phyloP scores from a whole-genome alignment of 2,113 vertebrate species.

The Smithornis capensis region DNA sequence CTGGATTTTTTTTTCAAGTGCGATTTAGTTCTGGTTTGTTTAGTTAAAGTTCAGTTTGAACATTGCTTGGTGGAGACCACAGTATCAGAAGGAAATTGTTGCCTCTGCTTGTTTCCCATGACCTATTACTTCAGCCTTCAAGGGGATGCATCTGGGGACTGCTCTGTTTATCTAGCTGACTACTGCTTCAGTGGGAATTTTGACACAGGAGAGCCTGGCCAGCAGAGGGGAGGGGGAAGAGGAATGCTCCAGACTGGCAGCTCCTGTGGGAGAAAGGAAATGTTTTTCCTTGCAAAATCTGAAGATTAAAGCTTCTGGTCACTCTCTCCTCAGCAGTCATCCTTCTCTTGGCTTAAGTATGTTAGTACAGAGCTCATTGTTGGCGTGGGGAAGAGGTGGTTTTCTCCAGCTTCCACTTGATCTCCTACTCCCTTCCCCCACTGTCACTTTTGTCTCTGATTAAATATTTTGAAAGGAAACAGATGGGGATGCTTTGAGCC shows the following conservation, averaged over 20 bases:
- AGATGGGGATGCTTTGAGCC: slow-evolving; percentile 47
- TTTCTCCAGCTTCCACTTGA: slow-evolving; percentile 21
- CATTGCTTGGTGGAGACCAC: neutral
- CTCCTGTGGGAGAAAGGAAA: slow-evolving; percentile 41
- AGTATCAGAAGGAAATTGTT: slow-evolving; percentile 50
- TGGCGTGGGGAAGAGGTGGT: neutral
- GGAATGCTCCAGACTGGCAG: neutral
- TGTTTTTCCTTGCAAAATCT: slow-evolving; percentile 18
- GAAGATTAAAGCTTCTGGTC: slow-evolving; percentile 34
- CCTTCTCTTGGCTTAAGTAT: slow-evolving; percentile 15
- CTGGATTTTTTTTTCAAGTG: neutral
- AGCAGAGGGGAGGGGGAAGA: neutral
- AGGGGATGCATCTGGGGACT: slow-evolving; percentile 42
- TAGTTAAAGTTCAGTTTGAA: slow-evolving; percentile 10
- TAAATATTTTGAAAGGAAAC: slow-evolving; percentile 53
- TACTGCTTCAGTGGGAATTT: slow-evolving; percentile 49
- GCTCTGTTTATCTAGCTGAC: slow-evolving; percentile 57
- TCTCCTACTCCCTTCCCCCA: slow-evolving; percentile 22
- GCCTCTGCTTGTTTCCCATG: slow-evolving; percentile 54
- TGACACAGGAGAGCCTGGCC: slow-evolving; percentile 15
- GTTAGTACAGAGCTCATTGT: neutral
- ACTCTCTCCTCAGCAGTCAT: neutral
- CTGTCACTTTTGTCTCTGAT: slow-evolving; percentile 45
- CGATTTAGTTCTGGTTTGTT: neutral
- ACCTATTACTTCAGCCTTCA: slow-evolving; percentile 47